Conservation (phyloP, 2,888 invertebrate species). For the Chloroclystis v-ata region DNA sequence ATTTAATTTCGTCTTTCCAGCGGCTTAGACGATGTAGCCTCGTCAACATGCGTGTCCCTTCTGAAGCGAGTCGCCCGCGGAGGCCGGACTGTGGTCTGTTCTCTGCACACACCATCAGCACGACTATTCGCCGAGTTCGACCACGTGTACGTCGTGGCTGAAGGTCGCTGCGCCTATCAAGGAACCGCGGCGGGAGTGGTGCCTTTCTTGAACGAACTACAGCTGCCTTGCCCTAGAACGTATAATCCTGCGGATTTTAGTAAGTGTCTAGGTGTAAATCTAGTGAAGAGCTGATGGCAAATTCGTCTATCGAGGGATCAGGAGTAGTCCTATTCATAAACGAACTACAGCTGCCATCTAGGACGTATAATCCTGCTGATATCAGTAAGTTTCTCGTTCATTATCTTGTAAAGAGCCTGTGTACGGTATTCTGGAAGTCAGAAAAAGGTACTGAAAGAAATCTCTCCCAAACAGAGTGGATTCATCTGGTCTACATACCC, state of each 20-base stretch:
- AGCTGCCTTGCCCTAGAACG: constrained; percentile 91
- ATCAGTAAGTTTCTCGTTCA: no score
- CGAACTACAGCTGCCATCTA: no score
- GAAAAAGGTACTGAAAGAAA: no score
- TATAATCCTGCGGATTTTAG: constrained; percentile 98
- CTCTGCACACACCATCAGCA: constrained; percentile 97
- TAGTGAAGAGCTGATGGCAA: no score
- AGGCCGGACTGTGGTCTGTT: constrained; percentile 95
- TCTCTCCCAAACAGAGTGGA: no score
- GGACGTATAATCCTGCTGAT: no score
- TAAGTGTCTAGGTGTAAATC: constrained; percentile 64
- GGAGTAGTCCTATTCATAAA: no score
- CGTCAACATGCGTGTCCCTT: constrained; percentile 90
- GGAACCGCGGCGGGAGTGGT: constrained; percentile 88
- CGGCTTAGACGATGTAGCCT: constrained; percentile 94
- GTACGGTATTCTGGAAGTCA: no score
- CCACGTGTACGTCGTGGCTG: constrained; percentile 92
- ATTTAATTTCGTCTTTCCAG: no score
- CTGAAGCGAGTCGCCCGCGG: constrained; percentile 90
- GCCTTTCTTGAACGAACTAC: constrained; percentile 86
- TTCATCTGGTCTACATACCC: no score
- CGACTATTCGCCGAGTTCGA: constrained; percentile 94
- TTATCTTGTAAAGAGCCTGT: no score
- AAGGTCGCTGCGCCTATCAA: constrained; percentile 93
- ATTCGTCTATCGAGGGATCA: no score